Percentiles rank a stretch among this genome's conserved stretches.
These are phyloP conservation scores for Nasonovia ribisnigri DNA, from an alignment of 2,888 invertebrate species.

Conservation along the genomic window DNA sequence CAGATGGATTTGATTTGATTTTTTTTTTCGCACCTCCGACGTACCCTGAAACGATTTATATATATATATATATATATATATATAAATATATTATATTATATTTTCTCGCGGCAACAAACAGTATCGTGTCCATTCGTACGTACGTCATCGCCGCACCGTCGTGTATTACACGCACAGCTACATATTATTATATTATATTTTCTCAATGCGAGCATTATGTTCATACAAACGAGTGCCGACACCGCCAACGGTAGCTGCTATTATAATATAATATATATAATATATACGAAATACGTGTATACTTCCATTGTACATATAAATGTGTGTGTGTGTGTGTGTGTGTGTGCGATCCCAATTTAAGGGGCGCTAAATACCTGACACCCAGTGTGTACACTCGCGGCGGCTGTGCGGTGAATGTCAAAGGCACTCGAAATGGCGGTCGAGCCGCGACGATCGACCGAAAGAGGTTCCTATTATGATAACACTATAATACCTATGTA, in stretches of 20 bases:
- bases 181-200: not conserved
- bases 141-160: not conserved
- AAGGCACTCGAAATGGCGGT: slow-evolving; percentile 8
- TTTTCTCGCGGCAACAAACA: not conserved
- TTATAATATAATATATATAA: not conserved
- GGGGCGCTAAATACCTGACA: slow-evolving; percentile 27
- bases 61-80: no score
- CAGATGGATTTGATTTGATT: slow-evolving; percentile 40
- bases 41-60: not conserved
- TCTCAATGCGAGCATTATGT: not conserved
- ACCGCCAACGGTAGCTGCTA: slow-evolving; percentile 3
- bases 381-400: not conserved
- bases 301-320: not conserved
- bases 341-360: not conserved
- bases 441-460: not conserved
- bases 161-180: slow-evolving; percentile 7
- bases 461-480: slow-evolving; percentile 17
- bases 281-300: not conserved
- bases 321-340: not conserved
- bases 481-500: not conserved
- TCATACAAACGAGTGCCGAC: not conserved
- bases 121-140: slow-evolving; percentile 24
- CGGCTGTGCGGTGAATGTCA: not conserved
- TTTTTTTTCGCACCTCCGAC: not conserved
- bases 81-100: not conserved